Base-by-base conservation (phyloP, 2,113 vertebrate species). In the Nothocercus julius region DNA sequence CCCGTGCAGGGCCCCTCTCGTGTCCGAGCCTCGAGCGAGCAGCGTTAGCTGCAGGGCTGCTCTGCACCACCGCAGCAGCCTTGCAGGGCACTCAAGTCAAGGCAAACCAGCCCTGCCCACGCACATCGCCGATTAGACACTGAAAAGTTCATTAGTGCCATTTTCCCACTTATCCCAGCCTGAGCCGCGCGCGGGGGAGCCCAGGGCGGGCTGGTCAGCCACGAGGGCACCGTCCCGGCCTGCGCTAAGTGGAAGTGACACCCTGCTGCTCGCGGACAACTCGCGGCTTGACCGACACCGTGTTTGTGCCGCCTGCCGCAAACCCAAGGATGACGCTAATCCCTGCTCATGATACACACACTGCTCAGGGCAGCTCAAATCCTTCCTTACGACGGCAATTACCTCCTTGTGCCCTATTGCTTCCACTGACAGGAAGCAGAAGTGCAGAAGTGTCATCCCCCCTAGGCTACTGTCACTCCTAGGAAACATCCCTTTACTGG, bases 61-160 rank as follows among this genome's bases (percentile, higher is more conserved):
- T 62, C 82, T 66, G 62, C 62, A 83, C 83, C 58, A 70, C 91
- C 2, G 0, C 53, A 22, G 63, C 87, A 38, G 68, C 3, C 38
- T 32, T 54, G 38, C 66, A 45, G 28, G 51, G 34, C n/a, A 58
- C 64, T 11, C 13, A 13, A 77, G 11, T 53, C 70, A 62, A 62
- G 20, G 14, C 69, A 7, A 3, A 62, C 30, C 28, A 56, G 8
- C 36, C 63, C 70, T 77, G 69, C 64, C 79, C 87, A 27, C 77
- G 59, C 79, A 18, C 0, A 10, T 72, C 79, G 36, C 19, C 54
- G 54, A 82, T 85, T 68, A 82, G 47, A 82, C 70, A 44, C 80
- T 6, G 40, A 59, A 51, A 68, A 82, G 80, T 87, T 88, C 64
- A 27, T 88, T 68, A 88, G 62, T 68, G 76, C 70, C 91, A 54